Base-by-base conservation (phyloP, 2,888 invertebrate species). In the Aromia moschata region DNA sequence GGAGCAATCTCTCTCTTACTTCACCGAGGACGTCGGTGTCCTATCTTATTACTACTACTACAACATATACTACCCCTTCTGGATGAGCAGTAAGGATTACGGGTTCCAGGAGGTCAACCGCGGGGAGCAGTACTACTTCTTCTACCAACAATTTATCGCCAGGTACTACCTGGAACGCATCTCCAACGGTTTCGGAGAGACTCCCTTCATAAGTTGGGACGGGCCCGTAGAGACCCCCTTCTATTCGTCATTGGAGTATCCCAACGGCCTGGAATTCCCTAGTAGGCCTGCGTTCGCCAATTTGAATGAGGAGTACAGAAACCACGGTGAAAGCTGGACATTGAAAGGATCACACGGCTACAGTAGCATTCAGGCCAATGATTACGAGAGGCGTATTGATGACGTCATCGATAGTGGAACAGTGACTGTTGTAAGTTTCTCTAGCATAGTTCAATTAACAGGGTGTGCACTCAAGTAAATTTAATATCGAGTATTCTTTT, bases 151-250 rank as follows among this genome's bases (percentile, higher is more conserved):
- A 77, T 70, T 90, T 7, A 70, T 90, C 64, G 84, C 88, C 59
- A 87, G 87, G 67, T 92, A 90, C 80, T 88, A 91, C 74, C 83
- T 90, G 80, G 90, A 91, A 75, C 87, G 91, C 77, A 79, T 91
- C 56, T 87, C 89, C 5, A 87, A 89, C 73, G 87, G 86, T 62
- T 82, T 89, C 41, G 86, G 86, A 10, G 87, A 88, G 61, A 87
- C 90, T 62, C 82, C 84, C 20, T 82, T 83, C 1, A 81, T 88
- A 58, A 81, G 85, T 11, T 82, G 83, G 71, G 79, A 83, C 56
- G 75, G 77, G 40, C 77, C 83, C 47, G 69, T 89, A 46, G 76
- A 85, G 64, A 81, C 85, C 58, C 89, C 89, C 4, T 90, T 85
- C 79, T 82, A 84, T 41, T 84, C 91, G 43, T 85, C 87, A 58